phyloP scores from a whole-genome alignment of 2,113 vertebrate genomes.

The Sakesphorus luctuosus region DNA sequence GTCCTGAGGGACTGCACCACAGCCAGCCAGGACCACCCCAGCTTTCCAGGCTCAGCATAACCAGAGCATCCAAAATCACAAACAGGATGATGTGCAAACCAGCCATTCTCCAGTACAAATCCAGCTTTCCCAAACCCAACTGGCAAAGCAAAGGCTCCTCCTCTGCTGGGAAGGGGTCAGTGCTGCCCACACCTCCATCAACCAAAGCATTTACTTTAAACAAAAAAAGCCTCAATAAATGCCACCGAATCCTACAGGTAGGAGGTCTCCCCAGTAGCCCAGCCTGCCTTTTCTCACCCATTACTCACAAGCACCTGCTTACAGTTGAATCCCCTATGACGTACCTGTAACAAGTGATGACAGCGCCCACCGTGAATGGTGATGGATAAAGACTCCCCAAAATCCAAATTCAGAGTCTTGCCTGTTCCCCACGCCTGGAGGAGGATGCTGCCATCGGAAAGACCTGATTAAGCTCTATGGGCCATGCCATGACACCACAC shows the following conservation, averaged over 20 bases:
- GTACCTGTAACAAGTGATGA: background rate
- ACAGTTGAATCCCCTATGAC: background rate
- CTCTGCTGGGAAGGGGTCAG: background rate
- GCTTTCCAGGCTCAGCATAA: background rate
- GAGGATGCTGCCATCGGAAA: background rate
- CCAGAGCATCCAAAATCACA: background rate
- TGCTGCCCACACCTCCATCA: background rate
- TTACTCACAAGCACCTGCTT: rapidly evolving
- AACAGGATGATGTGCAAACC: background rate
- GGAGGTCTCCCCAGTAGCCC: background rate
- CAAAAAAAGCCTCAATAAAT: background rate
- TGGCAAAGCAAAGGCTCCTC: background rate
- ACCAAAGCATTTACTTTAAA: background rate
- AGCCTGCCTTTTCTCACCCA: background rate
- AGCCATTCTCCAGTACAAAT: background rate
- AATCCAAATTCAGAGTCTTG: background rate
- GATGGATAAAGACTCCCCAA: background rate
- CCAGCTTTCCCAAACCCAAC: background rate
- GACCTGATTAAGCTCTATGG: background rate
- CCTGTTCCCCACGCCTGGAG: background rate
- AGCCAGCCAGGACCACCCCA: rapidly evolving
- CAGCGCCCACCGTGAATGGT: rapidly evolving
- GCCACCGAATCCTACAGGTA: background rate
- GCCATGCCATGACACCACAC: background rate
- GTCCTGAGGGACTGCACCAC: rapidly evolving